Percentiles rank a stretch among this genome's conserved stretches.
Evolutionary conservation across 1,140 invertebrate species (phyloP).

Genomic region (Zophobas morio): DNA sequence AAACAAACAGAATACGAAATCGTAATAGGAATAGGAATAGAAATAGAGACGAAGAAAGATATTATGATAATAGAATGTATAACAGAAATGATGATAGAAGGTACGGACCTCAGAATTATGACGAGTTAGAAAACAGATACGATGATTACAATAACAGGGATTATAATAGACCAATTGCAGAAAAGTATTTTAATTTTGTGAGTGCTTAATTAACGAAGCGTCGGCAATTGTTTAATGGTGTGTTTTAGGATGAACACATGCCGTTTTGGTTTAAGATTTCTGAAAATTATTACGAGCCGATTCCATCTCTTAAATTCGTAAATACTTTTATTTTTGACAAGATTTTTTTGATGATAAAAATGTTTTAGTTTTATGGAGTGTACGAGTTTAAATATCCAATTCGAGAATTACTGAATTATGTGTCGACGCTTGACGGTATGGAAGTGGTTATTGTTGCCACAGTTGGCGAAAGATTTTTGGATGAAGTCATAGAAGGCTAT

Average conservation of each 20-base stretch:
- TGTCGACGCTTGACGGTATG: slow-evolving; percentile 80
- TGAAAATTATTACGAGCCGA: slow-evolving; percentile 68
- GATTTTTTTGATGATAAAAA: slow-evolving; percentile 8
- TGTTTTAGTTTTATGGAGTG: slow-evolving; percentile 85
- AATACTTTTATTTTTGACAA: slow-evolving; percentile 64
- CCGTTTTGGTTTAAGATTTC: slow-evolving; percentile 82
- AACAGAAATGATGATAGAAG: slow-evolving; percentile 35
- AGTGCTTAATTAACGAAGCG: slow-evolving; percentile 62
- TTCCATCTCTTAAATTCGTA: slow-evolving; percentile 80
- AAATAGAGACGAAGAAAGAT: slow-evolving; percentile 47
- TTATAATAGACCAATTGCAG: slow-evolving; percentile 73
- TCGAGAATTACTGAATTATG: slow-evolving; percentile 79
- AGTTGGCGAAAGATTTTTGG: slow-evolving; percentile 91
- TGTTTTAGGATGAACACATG: slow-evolving; percentile 78
- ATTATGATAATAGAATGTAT: slow-evolving; percentile 53
- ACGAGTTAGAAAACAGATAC: slow-evolving; percentile 25
- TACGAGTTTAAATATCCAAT: slow-evolving; percentile 90
- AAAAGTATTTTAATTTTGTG: slow-evolving; percentile 83
- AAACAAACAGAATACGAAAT: slow-evolving; percentile 60
- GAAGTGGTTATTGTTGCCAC: slow-evolving; percentile 90
- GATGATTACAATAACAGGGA: slow-evolving; percentile 55
- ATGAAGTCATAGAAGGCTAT: slow-evolving; percentile 89
- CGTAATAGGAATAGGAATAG: slow-evolving; percentile 49
- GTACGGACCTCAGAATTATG: slow-evolving; percentile 7
- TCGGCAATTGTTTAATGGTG: not conserved